Conservation (phyloP, 53 echinoderm and acorn worm species). For the Holothuria leucospilota region DNA sequence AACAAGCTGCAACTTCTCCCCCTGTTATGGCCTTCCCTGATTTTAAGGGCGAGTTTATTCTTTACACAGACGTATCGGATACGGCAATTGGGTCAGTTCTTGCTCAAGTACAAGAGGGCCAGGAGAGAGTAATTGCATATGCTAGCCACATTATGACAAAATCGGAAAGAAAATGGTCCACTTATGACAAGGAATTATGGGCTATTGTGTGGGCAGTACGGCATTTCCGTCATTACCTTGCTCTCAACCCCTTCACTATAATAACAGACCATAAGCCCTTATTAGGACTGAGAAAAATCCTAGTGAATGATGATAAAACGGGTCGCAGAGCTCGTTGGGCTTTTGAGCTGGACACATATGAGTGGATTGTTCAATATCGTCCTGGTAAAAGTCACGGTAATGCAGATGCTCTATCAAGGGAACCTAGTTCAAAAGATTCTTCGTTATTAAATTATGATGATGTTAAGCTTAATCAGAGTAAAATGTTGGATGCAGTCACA, state of each 20-base stretch:
- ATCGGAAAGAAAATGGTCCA: too few relatives aligned
- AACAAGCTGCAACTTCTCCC: too few relatives aligned
- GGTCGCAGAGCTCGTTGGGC: constrained; percentile 67
- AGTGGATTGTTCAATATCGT: constrained; percentile 65
- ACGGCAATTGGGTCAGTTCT: too few relatives aligned
- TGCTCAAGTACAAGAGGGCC: too few relatives aligned
- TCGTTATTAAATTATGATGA: too few relatives aligned
- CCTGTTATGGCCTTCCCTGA: too few relatives aligned
- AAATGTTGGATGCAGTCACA: too few relatives aligned
- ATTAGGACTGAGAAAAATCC: constrained; percentile 62
- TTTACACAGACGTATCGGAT: constrained; percentile 61
- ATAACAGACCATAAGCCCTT: constrained; percentile 79
- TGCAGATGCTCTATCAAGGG: constrained; percentile 63
- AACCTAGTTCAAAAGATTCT: too few relatives aligned
- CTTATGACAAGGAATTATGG: background rate
- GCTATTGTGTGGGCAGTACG: constrained; percentile 59
- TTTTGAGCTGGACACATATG: constrained; percentile 66
- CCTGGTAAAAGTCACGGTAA: constrained; percentile 57
- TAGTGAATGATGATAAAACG: constrained; percentile 59
- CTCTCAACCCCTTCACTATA: background rate
- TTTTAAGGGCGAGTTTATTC: background rate
- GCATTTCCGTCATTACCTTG: constrained; percentile 59
- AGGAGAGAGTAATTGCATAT: too few relatives aligned
- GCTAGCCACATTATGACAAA: too few relatives aligned
- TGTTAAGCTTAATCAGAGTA: too few relatives aligned